Base-by-base conservation (phyloP, 2,888 invertebrate genomes). In the Dryomyza anilis region DNA sequence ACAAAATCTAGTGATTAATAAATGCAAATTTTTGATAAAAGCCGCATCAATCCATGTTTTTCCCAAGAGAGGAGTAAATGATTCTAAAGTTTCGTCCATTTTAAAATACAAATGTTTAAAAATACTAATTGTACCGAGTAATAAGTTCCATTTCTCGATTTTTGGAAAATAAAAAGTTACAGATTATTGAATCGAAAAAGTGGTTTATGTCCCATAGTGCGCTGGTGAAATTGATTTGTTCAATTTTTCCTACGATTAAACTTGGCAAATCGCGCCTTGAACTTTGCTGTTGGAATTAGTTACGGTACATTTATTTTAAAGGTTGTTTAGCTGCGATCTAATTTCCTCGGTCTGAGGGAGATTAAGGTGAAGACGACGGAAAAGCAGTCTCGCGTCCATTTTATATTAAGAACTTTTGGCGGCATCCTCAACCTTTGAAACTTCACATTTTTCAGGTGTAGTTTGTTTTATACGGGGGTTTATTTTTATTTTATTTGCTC, bases 181-280 rank as follows among this genome's bases (percentile, higher is more conserved):
- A n/a, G n/a, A n/a, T n/a, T n/a, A n/a, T n/a, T n/a, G n/a, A n/a
- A n/a, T n/a, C n/a, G n/a, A n/a, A n/a, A n/a, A n/a, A n/a, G 21
- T 30, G 27, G 60, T n/a, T 25, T n/a, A 21, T 27, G 39, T 36
- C 48, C 48, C 16, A 33, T 25, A n/a, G n/a, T 64, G 76, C 76
- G 76, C 74, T 73, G 75, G 73, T 74, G 75, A 80, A 82, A 82
- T 82, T 82, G 82, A 82, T 82, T 82, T 81, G 82, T 82, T 82
- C 80, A 80, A 81, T 82, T 81, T 81, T 81, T 80, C 77, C 78
- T 79, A 77, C 81, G 80, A 80, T 81, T 82, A 80, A 82, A 80
- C 81, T 78, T n/a, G 76, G 68, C 72, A 73, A 76, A 75, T 74
- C 72, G 53, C 60, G 64, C 43, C 27, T 27, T 43, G 12, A 63